Conservation (phyloP, 2,888 invertebrate species). For the Serripes groenlandicus region DNA sequence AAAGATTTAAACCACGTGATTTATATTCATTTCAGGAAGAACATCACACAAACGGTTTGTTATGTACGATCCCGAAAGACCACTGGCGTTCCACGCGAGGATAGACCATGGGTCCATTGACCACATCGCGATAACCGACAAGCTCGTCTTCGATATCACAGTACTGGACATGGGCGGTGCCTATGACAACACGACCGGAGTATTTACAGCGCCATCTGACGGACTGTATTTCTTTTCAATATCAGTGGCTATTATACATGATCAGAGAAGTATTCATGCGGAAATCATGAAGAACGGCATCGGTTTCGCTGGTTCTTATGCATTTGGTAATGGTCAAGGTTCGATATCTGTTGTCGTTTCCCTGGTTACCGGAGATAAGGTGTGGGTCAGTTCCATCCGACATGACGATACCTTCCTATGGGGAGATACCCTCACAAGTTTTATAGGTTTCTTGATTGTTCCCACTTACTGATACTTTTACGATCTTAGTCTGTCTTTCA, state of each 20-base stretch:
- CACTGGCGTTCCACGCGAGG: background rate
- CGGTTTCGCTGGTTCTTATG: background rate
- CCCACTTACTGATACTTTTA: too few relatives aligned
- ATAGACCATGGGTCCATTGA: background rate
- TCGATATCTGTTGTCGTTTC: background rate
- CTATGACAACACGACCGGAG: background rate
- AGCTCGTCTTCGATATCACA: background rate
- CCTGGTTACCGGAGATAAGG: background rate
- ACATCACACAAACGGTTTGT: background rate
- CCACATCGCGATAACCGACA: background rate
- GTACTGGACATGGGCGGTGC: background rate
- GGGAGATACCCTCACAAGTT: background rate
- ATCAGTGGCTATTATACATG: background rate
- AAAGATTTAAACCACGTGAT: too few relatives aligned
- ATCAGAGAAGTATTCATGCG: background rate
- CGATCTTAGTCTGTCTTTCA: too few relatives aligned
- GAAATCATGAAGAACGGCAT: background rate
- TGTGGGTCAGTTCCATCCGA: background rate
- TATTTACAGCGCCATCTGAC: background rate
- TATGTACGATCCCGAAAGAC: background rate
- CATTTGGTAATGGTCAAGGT: background rate
- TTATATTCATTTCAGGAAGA: background rate
- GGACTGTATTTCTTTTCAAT: slow-evolving; percentile 9
- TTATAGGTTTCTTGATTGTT: slow-evolving; percentile 5
- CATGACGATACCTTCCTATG: background rate